Conservation (phyloP, 2,113 vertebrate species). For the Chunga burmeisteri region DNA sequence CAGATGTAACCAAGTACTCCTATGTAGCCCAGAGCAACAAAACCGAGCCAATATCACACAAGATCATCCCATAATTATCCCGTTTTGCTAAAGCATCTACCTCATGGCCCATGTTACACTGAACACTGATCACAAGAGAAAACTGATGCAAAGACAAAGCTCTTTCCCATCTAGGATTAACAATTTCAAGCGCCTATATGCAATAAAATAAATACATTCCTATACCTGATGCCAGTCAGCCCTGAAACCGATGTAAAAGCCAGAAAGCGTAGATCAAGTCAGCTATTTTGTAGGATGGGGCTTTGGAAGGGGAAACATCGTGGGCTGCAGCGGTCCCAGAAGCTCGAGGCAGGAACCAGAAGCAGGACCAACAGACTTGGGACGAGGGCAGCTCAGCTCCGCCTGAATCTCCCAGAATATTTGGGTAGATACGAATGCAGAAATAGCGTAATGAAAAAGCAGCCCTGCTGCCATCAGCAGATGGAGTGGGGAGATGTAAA, state of each 20-base stretch:
- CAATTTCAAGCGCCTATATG: rapidly evolving
- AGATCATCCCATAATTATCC: background rate
- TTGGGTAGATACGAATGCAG: background rate
- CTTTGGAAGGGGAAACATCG: background rate
- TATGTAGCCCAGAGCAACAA: rapidly evolving
- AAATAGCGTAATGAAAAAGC: background rate
- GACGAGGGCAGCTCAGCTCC: background rate
- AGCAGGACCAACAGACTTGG: background rate
- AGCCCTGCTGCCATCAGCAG: background rate
- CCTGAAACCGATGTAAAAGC: background rate
- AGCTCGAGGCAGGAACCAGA: background rate
- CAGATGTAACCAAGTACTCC: rapidly evolving
- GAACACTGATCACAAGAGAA: background rate
- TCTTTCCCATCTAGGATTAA: background rate
- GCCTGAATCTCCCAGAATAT: background rate
- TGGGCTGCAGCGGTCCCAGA: background rate
- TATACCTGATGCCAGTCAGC: background rate
- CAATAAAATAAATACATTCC: background rate
- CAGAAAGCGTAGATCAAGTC: background rate
- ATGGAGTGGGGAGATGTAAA: background rate
- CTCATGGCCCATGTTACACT: rapidly evolving
- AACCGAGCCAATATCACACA: background rate
- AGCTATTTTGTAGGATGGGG: rapidly evolving
- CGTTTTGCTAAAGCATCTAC: background rate
- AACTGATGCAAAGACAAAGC: background rate